Evolutionary conservation across 2,888 invertebrate species (phyloP).

Genomic region (Azorinus chamasolen): DNA sequence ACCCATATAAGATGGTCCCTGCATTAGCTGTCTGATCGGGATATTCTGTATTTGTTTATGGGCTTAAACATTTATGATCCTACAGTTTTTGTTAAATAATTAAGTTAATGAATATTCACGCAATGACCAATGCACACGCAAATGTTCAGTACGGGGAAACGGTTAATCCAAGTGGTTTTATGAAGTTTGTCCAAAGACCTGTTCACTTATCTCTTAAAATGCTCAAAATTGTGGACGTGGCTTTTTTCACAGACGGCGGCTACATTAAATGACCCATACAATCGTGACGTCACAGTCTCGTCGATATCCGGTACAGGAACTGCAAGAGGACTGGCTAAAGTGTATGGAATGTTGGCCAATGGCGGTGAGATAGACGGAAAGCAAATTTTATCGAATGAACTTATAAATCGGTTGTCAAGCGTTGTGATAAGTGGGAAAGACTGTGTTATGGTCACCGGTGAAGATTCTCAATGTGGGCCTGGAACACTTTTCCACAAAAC

Average conservation of each 20-base stretch:
- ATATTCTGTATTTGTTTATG: too few relatives aligned
- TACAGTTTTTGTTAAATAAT: too few relatives aligned
- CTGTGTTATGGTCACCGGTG: slow-evolving; percentile 27
- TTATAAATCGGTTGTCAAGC: slow-evolving; percentile 15
- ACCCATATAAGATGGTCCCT: too few relatives aligned
- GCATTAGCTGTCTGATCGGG: too few relatives aligned
- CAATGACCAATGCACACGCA: too few relatives aligned
- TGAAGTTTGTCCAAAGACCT: too few relatives aligned
- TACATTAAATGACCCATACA: slow-evolving; percentile 75
- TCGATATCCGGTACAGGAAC: slow-evolving; percentile 81
- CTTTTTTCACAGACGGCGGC: not conserved
- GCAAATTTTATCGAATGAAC: slow-evolving; percentile 49
- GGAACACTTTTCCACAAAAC: slow-evolving; percentile 27
- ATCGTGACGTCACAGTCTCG: slow-evolving; percentile 75
- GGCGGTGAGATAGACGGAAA: slow-evolving; percentile 70
- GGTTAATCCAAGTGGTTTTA: too few relatives aligned
- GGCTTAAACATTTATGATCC: too few relatives aligned
- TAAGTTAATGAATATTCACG: too few relatives aligned
- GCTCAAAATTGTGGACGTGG: too few relatives aligned
- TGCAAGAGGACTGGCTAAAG: slow-evolving; percentile 81
- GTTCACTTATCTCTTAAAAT: too few relatives aligned
- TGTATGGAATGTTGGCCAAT: slow-evolving; percentile 81
- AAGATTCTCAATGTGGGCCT: slow-evolving; percentile 38
- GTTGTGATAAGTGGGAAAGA: slow-evolving; percentile 36
- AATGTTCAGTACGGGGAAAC: too few relatives aligned